A percentile compares a stretch with the other conserved stretches of the same genome.
Conservation (phyloP, 35 echinoderm and acorn worm genomes). For the Lytechinus variegatus region DNA sequence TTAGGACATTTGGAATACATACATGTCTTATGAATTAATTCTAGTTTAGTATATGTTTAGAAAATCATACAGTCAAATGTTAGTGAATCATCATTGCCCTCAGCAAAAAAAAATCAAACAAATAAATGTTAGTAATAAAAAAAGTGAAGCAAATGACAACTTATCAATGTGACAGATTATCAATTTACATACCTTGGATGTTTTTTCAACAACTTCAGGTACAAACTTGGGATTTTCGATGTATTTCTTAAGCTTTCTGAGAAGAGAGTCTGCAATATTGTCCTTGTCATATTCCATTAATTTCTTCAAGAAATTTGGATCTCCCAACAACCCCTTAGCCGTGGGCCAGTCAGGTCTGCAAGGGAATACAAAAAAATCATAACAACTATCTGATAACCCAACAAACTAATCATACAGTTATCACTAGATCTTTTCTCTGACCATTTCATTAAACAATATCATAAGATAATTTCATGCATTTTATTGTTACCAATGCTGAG, state of each 20-base stretch:
- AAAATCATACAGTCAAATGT: background rate
- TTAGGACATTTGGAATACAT: background rate
- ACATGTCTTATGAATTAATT: background rate
- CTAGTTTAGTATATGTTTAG: background rate
- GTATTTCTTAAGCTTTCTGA: conserved; percentile 98
- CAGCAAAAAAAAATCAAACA: too few species aligned
- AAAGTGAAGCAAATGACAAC: background rate
- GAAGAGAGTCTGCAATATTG: conserved; percentile 79
- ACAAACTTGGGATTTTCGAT: conserved; percentile 99
- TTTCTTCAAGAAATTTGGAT: conserved; percentile 84
- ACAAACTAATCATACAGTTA: too few species aligned
- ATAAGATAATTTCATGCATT: too few species aligned
- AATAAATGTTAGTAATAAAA: too few species aligned
- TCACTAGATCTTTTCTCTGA: too few species aligned
- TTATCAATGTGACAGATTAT: background rate
- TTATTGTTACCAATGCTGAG: too few species aligned
- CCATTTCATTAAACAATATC: too few species aligned
- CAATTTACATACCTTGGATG: conserved; percentile 81
- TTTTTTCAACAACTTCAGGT: conserved; percentile 88
- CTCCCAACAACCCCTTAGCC: conserved; percentile 84
- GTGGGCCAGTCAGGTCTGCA: conserved; percentile 89
- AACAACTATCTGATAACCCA: background rate
- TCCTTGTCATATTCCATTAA: conserved; percentile 98
- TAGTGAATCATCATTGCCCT: too few species aligned
- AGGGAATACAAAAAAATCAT: conserved; percentile 31